Evolutionary conservation across 2,888 invertebrate species (phyloP).

Genomic region (Drosophila pegasa): DNA sequence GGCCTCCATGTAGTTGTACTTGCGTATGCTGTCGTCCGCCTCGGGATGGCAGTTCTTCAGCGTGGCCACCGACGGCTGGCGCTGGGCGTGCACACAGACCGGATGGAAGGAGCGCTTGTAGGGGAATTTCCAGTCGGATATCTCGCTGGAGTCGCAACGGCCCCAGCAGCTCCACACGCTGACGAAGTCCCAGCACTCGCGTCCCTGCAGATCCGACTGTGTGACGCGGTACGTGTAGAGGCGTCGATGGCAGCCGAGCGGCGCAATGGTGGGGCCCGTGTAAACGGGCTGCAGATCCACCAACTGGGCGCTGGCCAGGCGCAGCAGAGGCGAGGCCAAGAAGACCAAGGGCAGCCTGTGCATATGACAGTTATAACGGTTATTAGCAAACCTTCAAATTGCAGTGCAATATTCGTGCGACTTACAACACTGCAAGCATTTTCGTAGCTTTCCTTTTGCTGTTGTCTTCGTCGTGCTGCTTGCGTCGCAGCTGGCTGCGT

Average conservation of each 20-base stretch:
- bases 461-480: conserved; percentile 3
- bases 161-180: conserved; percentile 93
- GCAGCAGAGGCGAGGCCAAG: conserved; percentile 24
- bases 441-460: background rate
- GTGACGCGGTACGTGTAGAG: conserved; percentile 89
- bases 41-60: conserved; percentile 91
- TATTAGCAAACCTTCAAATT: background rate
- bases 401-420: background rate
- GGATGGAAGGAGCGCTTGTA: conserved; percentile 94
- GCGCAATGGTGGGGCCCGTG: conserved; percentile 83
- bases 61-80: conserved; percentile 88
- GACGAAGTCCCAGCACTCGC: conserved; percentile 90
- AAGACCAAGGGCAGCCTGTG: conserved; percentile 32
- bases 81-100: conserved; percentile 91
- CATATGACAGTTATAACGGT: background rate
- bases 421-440: conserved; percentile 48
- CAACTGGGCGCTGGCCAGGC: conserved; percentile 55
- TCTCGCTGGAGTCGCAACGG: conserved; percentile 93
- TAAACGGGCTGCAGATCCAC: conserved; percentile 81
- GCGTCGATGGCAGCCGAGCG: conserved; percentile 89
- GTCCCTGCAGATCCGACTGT: conserved; percentile 86
- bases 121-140: conserved; percentile 95
- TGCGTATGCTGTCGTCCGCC: conserved; percentile 85
- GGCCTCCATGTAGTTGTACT: conserved; percentile 92
- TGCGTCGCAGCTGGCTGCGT: conserved; percentile 21